phyloP scores from a whole-genome alignment of 2,888 invertebrate genomes.

The Callimorpha dominula region DNA sequence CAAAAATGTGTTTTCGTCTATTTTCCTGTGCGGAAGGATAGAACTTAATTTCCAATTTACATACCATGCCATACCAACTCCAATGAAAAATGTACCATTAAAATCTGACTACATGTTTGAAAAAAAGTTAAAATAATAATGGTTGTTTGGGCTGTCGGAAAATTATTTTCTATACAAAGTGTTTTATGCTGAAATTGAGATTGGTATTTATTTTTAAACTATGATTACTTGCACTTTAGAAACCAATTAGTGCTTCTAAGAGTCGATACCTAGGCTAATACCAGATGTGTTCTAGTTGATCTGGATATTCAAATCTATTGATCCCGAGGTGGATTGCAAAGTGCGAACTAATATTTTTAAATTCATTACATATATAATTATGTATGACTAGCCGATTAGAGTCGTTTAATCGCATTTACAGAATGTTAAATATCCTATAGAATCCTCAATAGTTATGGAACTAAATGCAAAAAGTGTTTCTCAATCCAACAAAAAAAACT shows the following conservation, averaged over 20 bases:
- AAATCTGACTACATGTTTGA: too few species aligned
- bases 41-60: too few species aligned
- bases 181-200: neutral
- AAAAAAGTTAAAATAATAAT: too few species aligned
- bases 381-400: neutral
- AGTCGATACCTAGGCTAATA: neutral
- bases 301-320: neutral
- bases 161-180: neutral
- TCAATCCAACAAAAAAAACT: too few species aligned
- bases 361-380: neutral
- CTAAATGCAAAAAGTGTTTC: too few species aligned
- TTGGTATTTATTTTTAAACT: neutral
- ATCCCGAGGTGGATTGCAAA: constrained; percentile 2
- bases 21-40: too few species aligned
- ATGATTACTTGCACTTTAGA: neutral
- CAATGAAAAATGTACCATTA: too few species aligned
- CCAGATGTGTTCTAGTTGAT: constrained; percentile 1
- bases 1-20: too few species aligned
- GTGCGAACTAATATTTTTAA: neutral
- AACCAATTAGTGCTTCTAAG: neutral
- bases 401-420: neutral
- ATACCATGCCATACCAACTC: too few species aligned
- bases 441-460: too few species aligned
- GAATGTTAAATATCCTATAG: too few species aligned
- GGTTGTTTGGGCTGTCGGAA: neutral